Percentiles rank a stretch among this genome's conserved stretches.
phyloP scores from a whole-genome alignment of 2,888 invertebrate species.

The Sphaerophoria rueppellii region DNA sequence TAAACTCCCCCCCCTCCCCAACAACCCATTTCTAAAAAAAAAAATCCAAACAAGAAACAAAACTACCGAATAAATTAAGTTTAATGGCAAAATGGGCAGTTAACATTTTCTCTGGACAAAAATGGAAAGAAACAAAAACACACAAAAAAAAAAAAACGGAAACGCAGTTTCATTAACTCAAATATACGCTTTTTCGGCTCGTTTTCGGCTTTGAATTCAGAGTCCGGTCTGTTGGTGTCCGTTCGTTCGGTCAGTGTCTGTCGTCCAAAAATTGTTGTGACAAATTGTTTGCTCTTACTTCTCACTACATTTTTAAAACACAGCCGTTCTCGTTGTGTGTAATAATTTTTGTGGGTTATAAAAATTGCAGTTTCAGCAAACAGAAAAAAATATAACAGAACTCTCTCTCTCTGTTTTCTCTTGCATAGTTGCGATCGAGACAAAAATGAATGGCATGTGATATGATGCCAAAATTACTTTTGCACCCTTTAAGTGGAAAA shows the following conservation, averaged over 20 bases:
- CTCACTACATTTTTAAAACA: neutral
- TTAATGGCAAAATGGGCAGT: slow-evolving; percentile 32
- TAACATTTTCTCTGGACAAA: neutral
- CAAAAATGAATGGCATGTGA: slow-evolving; percentile 26
- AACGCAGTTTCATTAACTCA: slow-evolving; percentile 31
- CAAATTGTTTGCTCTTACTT: slow-evolving; percentile 19
- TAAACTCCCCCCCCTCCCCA: no score
- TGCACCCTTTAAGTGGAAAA: slow-evolving; percentile 9
- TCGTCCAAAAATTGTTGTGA: neutral
- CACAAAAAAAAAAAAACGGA: slow-evolving; percentile 1
- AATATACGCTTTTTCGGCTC: neutral
- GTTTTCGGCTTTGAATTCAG: neutral
- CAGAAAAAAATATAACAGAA: neutral
- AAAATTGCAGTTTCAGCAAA: slow-evolving; percentile 23
- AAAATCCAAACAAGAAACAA: neutral
- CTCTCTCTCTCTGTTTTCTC: neutral
- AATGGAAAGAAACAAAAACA: no score
- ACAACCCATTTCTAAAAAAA: neutral
- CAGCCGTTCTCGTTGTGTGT: neutral
- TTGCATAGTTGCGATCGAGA: neutral
- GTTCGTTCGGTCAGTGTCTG: neutral
- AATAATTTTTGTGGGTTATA: slow-evolving; percentile 33
- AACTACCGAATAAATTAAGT: slow-evolving; percentile 4
- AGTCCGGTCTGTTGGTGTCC: neutral
- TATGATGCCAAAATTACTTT: slow-evolving; percentile 31